Percentiles rank a stretch among this genome's conserved stretches.
Conservation (phyloP, 2,797 vertebrate genomes). For the Galago senegalensis region DNA sequence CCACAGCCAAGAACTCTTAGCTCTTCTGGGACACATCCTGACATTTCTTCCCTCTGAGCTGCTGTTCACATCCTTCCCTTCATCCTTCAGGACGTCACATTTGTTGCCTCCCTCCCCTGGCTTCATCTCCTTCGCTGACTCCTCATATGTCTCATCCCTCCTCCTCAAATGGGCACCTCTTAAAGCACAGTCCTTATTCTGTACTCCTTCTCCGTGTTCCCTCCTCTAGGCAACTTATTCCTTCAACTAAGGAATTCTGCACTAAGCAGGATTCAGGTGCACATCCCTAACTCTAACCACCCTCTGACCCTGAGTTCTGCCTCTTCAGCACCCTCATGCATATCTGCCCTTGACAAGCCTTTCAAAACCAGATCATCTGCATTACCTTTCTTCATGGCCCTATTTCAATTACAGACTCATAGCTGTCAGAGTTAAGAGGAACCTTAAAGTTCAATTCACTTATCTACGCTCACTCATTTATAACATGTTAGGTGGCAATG, state of each 20-base stretch:
- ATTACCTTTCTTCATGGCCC: neutral
- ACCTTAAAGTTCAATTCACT: neutral
- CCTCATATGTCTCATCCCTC: neutral
- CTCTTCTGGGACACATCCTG: neutral
- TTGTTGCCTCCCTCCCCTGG: neutral
- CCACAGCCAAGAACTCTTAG: neutral
- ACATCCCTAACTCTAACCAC: neutral
- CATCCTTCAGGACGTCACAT: rapidly evolving
- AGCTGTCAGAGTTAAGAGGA: neutral
- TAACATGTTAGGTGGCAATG: neutral
- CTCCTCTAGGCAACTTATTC: neutral
- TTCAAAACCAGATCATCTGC: neutral
- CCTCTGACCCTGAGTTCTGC: neutral
- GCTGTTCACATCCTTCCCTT: neutral
- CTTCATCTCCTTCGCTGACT: neutral
- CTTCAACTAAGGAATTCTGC: neutral
- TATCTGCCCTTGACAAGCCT: neutral
- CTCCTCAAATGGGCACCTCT: neutral
- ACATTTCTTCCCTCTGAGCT: neutral
- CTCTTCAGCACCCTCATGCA: neutral
- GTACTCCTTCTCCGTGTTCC: neutral
- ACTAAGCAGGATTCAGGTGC: neutral
- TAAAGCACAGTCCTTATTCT: neutral
- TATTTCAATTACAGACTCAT: neutral
- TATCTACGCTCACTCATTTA: neutral